A percentile compares a stretch with the other conserved stretches of the same genome.
Evolutionary conservation across 1,140 invertebrate genomes (phyloP).

Genomic region (Notospermus geniculatus): DNA sequence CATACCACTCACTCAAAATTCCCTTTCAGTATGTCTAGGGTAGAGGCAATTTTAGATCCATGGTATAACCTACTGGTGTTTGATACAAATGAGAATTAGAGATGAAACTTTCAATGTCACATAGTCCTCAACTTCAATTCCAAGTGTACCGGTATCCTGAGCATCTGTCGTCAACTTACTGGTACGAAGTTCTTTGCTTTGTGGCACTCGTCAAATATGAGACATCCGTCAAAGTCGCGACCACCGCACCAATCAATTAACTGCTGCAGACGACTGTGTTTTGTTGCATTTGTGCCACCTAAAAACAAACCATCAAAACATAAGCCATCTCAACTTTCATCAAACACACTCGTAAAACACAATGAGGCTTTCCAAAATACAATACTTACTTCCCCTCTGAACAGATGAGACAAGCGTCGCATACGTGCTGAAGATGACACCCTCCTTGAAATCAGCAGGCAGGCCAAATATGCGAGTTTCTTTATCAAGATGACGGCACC

Average conservation of each 20-base stretch:
- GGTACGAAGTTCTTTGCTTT: constrained; percentile 52
- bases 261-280: constrained; percentile 40
- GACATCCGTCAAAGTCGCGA: constrained; percentile 44
- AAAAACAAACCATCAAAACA: constrained; percentile 8
- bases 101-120: too few relatives aligned
- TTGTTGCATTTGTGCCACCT: constrained; percentile 28
- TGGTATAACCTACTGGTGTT: too few relatives aligned
- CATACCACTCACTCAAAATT: too few relatives aligned
- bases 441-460: constrained; percentile 47
- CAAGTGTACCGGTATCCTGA: too few relatives aligned
- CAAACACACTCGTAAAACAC: too few relatives aligned
- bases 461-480: constrained; percentile 50
- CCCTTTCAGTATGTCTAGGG: too few relatives aligned
- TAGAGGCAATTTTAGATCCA: too few relatives aligned
- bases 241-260: constrained; percentile 49
- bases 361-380: too few relatives aligned
- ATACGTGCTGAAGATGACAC: constrained; percentile 52
- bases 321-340: too few relatives aligned
- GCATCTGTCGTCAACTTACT: constrained; percentile 26
- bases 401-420: constrained; percentile 51
- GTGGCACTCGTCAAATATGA: constrained; percentile 52
- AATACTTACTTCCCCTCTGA: constrained; percentile 35
- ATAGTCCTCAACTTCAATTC: too few relatives aligned
- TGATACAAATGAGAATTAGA: too few relatives aligned
- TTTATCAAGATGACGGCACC: constrained; percentile 49